These are phyloP conservation scores for Solea senegalensis DNA, from an alignment of 2,113 vertebrate species.

Conservation along the genomic window DNA sequence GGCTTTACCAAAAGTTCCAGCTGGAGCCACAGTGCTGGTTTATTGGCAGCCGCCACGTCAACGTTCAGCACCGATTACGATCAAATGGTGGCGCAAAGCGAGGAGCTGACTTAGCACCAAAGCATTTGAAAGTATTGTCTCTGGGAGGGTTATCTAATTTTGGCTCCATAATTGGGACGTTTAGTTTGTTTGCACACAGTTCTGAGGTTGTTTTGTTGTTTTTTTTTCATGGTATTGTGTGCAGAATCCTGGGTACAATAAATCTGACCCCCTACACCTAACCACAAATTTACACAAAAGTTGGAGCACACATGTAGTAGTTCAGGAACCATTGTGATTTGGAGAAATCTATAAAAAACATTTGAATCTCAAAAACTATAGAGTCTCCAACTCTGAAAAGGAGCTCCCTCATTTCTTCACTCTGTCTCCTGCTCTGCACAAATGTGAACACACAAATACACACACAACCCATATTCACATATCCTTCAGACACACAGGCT, in stretches of 20 bases:
- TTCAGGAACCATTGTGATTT: too few relatives aligned
- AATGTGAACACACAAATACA: conserved; percentile 6
- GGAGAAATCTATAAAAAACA: too few relatives aligned
- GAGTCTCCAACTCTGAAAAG: background rate
- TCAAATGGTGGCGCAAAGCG: conserved; percentile 29
- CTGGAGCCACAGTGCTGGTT: conserved; percentile 39
- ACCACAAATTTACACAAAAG: conserved; percentile 31
- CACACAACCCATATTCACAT: conserved; percentile 12
- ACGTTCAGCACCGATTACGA: conserved; percentile 49
- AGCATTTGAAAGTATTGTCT: conserved; percentile 4
- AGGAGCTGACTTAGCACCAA: conserved; percentile 51
- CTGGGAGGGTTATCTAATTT: conserved; percentile 27
- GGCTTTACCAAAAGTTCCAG: conserved; percentile 48
- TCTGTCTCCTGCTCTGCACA: conserved; percentile 6
- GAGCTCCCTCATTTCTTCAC: conserved; percentile 10
- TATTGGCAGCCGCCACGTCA: conserved; percentile 72
- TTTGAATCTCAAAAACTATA: conserved; percentile 15
- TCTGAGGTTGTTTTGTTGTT: background rate
- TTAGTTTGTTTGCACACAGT: conserved; percentile 18
- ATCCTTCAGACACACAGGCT: conserved; percentile 45
- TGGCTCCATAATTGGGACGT: background rate
- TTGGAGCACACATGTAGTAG: conserved; percentile 1
- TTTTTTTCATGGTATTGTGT: conserved; percentile 13
- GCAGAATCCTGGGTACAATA: conserved; percentile 23
- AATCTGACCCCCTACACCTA: background rate